Conservation (phyloP, 2,888 invertebrate species). For the Fragum whitleyi region DNA sequence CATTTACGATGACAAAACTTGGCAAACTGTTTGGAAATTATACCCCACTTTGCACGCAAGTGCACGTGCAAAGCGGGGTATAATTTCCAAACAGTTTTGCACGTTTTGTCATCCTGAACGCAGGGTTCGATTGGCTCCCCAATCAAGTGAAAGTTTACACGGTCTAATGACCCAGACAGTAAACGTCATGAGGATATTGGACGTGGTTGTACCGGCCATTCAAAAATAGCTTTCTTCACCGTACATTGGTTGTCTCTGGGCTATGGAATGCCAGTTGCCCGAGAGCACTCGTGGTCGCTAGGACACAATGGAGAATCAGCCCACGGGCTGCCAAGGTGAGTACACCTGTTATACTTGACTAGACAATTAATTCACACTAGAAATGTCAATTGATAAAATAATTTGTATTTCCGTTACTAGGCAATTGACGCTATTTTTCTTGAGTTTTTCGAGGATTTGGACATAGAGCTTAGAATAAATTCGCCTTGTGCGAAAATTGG, state of each 20-base stretch:
- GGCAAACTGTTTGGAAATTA: too few relatives aligned
- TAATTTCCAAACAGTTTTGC: too few relatives aligned
- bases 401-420: conserved; percentile 26
- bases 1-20: too few relatives aligned
- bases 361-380: conserved; percentile 22
- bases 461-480: too few relatives aligned
- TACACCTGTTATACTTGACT: conserved; percentile 23
- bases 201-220: conserved; percentile 13
- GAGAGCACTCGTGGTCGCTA: conserved; percentile 46
- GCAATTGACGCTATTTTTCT: conserved; percentile 19
- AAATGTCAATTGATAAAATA: conserved; percentile 25
- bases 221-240: conserved; percentile 17
- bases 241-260: conserved; percentile 53
- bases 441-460: background rate
- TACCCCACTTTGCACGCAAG: too few relatives aligned
- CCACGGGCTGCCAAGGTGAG: conserved; percentile 61
- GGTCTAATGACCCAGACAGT: conserved; percentile 8
- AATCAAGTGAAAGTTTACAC: too few relatives aligned
- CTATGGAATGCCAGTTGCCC: conserved; percentile 53
- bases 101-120: too few relatives aligned
- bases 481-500: too few relatives aligned
- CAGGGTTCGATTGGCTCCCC: too few relatives aligned
- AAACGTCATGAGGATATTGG: conserved; percentile 5
- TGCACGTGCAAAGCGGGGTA: too few relatives aligned
- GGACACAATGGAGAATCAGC: conserved; percentile 57